Base-by-base conservation (phyloP, 53 echinoderm and acorn worm species). In the Mesocentrotus franciscanus region DNA sequence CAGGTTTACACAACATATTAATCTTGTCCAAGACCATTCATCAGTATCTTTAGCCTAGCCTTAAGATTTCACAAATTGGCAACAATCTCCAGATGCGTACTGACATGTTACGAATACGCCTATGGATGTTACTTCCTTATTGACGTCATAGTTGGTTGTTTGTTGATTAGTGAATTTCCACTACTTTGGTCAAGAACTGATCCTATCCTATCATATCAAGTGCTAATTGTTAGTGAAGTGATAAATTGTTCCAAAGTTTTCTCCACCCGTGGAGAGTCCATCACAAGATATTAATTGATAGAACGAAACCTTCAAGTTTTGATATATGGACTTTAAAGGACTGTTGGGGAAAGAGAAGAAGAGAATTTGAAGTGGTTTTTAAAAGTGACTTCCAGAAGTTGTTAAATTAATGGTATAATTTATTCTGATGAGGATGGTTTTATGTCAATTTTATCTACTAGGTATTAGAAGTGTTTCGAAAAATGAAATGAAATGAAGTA, bases 21-120 rank as follows among this genome's bases (percentile, higher is more conserved):
- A 81, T 81, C 39, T 81, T 76, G 76, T 32, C 76, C 33, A 15
- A 76, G 76, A 33, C 33, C 76, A 76, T 33, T 81, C 13, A 74
- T 74, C 74, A 30, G 74, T 74, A 30, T 13, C 74, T 74, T 30
- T 74, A 74, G 3, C 74, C 32, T 32, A 74, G 74, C 74, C 11
- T 74, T 30, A 30, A 74, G 29, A 74, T 30, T 27, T 30, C 29
- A 10, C 13, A 76, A 32, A 76, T 33, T 7, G 16, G 36, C 39
- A 16, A 4, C 39, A 8, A 81, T 42, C 81, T 81, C 18, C 36
- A 81, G 18, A 81, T 81, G 9, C 5, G 18, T 36, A 16, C 81
- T 81, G 81, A 81, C 81, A 81, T 36, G 42, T 39, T 81, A 42
- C 15, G 81, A 18, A 81, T 81, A 81, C 81, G 81, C 81, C 42